phyloP scores from a whole-genome alignment of 2,113 vertebrate genomes.

The Buteo buteo region DNA sequence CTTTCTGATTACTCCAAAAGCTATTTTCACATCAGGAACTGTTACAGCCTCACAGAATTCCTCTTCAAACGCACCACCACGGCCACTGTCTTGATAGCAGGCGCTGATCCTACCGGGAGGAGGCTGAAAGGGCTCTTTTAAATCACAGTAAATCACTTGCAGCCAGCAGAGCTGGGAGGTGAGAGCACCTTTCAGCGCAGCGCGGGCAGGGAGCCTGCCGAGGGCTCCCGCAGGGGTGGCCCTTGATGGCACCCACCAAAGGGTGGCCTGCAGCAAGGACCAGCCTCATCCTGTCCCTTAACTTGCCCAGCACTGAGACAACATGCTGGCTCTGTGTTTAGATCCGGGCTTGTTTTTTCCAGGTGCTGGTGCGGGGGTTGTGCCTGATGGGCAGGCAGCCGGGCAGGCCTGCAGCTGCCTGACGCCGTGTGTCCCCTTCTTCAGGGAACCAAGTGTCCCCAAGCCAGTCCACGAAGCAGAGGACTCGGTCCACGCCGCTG shows the following conservation, averaged over 20 bases:
- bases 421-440: fast-evolving
- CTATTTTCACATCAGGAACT: conserved; percentile 8
- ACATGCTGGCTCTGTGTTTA: fast-evolving
- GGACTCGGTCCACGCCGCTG: background rate
- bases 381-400: fast-evolving
- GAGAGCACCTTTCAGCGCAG: background rate
- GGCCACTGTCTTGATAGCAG: background rate
- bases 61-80: background rate
- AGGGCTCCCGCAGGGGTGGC: background rate
- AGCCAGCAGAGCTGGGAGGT: background rate
- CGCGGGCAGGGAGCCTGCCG: background rate
- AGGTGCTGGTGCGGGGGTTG: background rate
- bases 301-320: fast-evolving
- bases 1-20: background rate
- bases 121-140: background rate
- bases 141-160: background rate
- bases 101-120: background rate
- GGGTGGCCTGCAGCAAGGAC: background rate
- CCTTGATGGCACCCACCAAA: background rate
- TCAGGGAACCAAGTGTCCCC: background rate
- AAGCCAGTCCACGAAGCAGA: fast-evolving
- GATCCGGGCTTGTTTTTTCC: background rate
- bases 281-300: background rate
- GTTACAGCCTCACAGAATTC: background rate
- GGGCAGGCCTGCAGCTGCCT: background rate